Evolutionary conservation across 2,888 invertebrate species (phyloP), one percentile per base, ranked within the genome.

Genomic region (Epinotia ramella): DNA sequence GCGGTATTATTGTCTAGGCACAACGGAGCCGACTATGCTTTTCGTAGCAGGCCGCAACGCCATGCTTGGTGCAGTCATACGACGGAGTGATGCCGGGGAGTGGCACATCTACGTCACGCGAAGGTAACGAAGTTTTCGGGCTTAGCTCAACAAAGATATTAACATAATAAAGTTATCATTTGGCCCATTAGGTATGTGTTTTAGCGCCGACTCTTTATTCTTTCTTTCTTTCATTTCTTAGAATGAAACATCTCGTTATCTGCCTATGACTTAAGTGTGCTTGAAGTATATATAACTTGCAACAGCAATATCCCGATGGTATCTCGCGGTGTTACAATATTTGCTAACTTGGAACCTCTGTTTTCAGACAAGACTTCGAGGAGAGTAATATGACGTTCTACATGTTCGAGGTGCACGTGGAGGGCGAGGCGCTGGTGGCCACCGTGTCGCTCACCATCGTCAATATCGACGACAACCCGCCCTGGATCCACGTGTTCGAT

Each of bases 391-490:
- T 95, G 91, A 87, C 84, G 77, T 77, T 77, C 13, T 95, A 95
- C 83, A 81, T 86, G 77, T 94, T 95, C 80, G 81, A 85, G 13
- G 81, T 95, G 9, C 80, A 81, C 18, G 79, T 71, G 24, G 89
- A 79, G 16, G 77, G 66, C n/a, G 91, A 95, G 62, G 83, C 88
- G 2, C 88, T 95, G 3, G 84, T 85, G 20, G 88, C 80, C n/a
- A 76, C 66, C n/a, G 91, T 95, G 62, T 83, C 89, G 3, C 88
- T 95, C 13, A 77, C 81, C 5, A 90, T 95, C 20, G 87, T 89
- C 9, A 95, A 95, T 80, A 95, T 95, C 67, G 95, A 96, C 77
- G 95, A 95, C 84, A 95, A 95, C 78, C 85, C 89, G 2, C 95
- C 95, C 4, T 87, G 95, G 60, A 93, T 95, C 57, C 90, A 92